A percentile compares a stretch with the other conserved stretches of the same genome.
These are phyloP conservation scores for Melangyna quadrimaculata DNA, from an alignment of 2,888 invertebrate species.

Conservation along the genomic window DNA sequence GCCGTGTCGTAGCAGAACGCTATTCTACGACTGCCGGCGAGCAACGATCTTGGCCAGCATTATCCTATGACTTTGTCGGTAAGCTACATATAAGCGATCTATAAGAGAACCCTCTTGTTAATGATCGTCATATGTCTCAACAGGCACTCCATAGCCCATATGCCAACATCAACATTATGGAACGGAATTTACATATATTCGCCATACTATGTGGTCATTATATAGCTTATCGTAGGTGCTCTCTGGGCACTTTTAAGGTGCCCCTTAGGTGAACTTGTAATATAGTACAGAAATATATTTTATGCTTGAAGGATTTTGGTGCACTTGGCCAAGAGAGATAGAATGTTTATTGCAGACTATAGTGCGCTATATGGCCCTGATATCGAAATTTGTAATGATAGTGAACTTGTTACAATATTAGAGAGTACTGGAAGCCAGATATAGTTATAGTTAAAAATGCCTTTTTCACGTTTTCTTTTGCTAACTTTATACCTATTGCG, in stretches of 20 bases:
- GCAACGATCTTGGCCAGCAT: conserved; percentile 3
- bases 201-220: not conserved
- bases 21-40: not conserved
- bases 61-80: conserved; percentile 41
- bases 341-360: conserved; percentile 32
- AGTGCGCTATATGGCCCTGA: conserved; percentile 37
- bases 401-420: conserved; percentile 30
- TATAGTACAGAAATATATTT: conserved; percentile 27
- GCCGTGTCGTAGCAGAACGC: conserved; percentile 26
- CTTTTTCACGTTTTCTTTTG: conserved; percentile 39
- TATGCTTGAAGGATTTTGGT: conserved; percentile 49
- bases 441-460: not conserved
- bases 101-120: conserved; percentile 55
- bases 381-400: conserved; percentile 43
- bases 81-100: conserved; percentile 25
- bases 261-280: conserved; percentile 24
- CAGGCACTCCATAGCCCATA: conserved; percentile 44
- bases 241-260: not conserved
- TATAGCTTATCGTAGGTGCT: conserved; percentile 4
- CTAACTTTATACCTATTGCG: conserved; percentile 4
- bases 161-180: conserved; percentile 45
- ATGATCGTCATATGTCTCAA: conserved; percentile 66
- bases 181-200: conserved; percentile 17
- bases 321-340: conserved; percentile 44
- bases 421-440: not conserved